Base-by-base conservation (phyloP, 2,797 vertebrate species). In the Tolypeutes matacus region DNA sequence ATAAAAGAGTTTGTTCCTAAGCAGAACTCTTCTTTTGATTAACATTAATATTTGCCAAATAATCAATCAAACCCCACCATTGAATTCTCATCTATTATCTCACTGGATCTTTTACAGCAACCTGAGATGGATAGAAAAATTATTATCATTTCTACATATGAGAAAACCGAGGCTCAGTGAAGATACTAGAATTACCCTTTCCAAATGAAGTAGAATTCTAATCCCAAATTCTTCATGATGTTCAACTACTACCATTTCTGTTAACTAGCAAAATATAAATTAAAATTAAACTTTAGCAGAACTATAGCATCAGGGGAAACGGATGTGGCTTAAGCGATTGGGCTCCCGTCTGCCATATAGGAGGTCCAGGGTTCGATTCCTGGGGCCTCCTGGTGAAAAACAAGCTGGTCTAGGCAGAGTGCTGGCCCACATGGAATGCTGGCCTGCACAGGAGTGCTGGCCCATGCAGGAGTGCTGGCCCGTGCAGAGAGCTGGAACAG, bases 1-100 rank as follows among this genome's bases (percentile, higher is more conserved):
- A 42, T 13, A 64, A 88, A 83, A 89, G 14, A 49, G 23, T 11
- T 82, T 27, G 58, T 34, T 46, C 60, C 49, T 85, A 89, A 39
- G 39, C 65, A 82, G 56, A 18, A 46, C 5, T 0, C 5, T 20
- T 84, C 31, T 96, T 94, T 75, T 72, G 15, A 92, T 62, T 82
- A 39, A 91, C 62, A 95, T 80, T 76, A 95, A n/a, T 65, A 73
- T 92, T 95, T 92, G 60, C 21, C 31, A 88, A 96, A 95, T 60
- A 91, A 49, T 25, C 27, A 58, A 75, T 67, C 77, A 91, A 89
- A 65, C 31, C 3, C 15, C 76, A 89, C 14, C 27, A 94, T 31
- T 70, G 80, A 77, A 65, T 94, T 91, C 31, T 94, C 51, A 82
- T 53, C 10, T 80, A 69, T 86, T 29, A 82, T 60, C 73, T 88